phyloP scores from a whole-genome alignment of 2,888 invertebrate genomes.

The Archips xylosteana region DNA sequence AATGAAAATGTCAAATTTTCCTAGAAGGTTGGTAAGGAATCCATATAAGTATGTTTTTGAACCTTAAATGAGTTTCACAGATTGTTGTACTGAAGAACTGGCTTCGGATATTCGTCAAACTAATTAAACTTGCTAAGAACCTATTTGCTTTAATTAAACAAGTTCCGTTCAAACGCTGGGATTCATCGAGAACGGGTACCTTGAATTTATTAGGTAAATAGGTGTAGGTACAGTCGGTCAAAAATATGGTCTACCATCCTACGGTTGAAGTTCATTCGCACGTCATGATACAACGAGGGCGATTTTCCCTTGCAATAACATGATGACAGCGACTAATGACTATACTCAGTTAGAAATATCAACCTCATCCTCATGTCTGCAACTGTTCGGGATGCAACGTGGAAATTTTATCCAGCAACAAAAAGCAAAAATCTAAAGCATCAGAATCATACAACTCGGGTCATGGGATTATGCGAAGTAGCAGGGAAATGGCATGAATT shows the following conservation, averaged over 20 bases:
- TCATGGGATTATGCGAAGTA: neutral
- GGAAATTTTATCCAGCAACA: neutral
- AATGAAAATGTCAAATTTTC: neutral
- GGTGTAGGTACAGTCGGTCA: neutral
- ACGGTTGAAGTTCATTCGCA: too few species aligned
- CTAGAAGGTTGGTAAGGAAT: neutral
- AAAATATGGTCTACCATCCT: too few species aligned
- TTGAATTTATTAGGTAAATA: slow-evolving; percentile 3
- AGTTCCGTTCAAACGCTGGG: slow-evolving; percentile 16
- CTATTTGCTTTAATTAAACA: slow-evolving; percentile 41
- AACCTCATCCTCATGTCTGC: too few species aligned
- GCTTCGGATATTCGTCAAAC: slow-evolving; percentile 32
- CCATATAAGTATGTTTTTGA: slow-evolving; percentile 9
- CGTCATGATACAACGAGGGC: neutral
- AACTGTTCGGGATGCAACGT: neutral
- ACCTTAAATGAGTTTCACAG: slow-evolving; percentile 24
- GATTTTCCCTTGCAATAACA: too few species aligned
- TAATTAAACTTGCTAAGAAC: slow-evolving; percentile 40
- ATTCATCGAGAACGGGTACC: slow-evolving; percentile 11
- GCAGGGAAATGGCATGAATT: neutral
- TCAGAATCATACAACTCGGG: neutral
- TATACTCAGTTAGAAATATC: too few species aligned
- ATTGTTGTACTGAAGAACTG: slow-evolving; percentile 16
- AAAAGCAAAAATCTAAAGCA: neutral
- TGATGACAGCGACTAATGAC: too few species aligned